phyloP scores from a whole-genome alignment of 92 coral and sea anemone species.

The Epizoanthus scotinus region DNA sequence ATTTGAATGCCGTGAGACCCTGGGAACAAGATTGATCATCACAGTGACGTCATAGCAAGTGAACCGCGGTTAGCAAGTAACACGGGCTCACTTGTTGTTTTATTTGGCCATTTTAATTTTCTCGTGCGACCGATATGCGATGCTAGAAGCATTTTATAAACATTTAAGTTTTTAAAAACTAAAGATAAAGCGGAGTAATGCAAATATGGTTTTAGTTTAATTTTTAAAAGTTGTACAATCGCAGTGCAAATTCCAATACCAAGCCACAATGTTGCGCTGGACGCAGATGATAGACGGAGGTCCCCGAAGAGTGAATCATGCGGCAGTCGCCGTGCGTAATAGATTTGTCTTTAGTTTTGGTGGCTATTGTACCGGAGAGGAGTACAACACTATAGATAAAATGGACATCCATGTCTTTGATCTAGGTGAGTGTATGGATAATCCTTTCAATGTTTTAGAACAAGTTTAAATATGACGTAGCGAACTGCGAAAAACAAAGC shows the following conservation, averaged over 20 bases:
- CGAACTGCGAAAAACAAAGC: background rate
- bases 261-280: conserved; percentile 68
- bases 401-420: conserved; percentile 94
- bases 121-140: background rate
- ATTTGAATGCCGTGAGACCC: too few species aligned
- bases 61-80: background rate
- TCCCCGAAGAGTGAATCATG: conserved; percentile 94
- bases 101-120: background rate
- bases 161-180: background rate
- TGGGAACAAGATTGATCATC: too few species aligned
- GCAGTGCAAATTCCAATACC: background rate
- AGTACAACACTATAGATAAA: conserved; percentile 77
- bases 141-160: background rate
- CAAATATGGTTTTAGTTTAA: background rate
- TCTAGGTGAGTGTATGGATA: conserved; percentile 57
- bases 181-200: background rate
- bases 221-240: background rate
- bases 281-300: conserved; percentile 90
- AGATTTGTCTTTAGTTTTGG: conserved; percentile 94
- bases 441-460: background rate
- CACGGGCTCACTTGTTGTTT: conserved; percentile 1
- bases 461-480: background rate
- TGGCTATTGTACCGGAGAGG: conserved; percentile 97
- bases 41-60: background rate
- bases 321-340: conserved; percentile 82